A percentile compares a stretch with the other conserved stretches of the same genome.
Evolutionary conservation across 2,888 invertebrate species (phyloP).

Genomic region (Gari tellinella): DNA sequence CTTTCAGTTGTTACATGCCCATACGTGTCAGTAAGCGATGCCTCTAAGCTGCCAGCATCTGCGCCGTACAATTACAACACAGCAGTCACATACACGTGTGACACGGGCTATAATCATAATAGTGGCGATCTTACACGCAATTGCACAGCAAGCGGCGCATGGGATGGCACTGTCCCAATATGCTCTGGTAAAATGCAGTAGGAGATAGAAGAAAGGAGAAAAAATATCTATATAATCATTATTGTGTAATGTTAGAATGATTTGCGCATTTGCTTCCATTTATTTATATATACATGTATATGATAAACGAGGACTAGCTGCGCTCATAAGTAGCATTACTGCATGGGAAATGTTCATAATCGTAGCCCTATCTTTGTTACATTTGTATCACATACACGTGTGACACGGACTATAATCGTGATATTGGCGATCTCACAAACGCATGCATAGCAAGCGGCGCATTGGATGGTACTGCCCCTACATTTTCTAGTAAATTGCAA

Average conservation of each 20-base stretch:
- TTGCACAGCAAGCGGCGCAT: slow-evolving; percentile 28
- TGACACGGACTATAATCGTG: slow-evolving; percentile 31
- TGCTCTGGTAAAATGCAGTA: slow-evolving; percentile 47
- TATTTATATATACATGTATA: no score
- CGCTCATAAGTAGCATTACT: no score
- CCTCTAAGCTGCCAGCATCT: slow-evolving; percentile 12
- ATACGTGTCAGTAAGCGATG: neutral
- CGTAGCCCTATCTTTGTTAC: no score
- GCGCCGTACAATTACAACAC: slow-evolving; percentile 26
- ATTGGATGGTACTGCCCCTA: slow-evolving; percentile 23
- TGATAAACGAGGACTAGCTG: no score
- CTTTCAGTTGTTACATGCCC: slow-evolving; percentile 30
- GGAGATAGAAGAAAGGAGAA: no score
- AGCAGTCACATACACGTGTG: slow-evolving; percentile 36
- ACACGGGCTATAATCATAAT: slow-evolving; percentile 32
- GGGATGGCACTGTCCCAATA: slow-evolving; percentile 20
- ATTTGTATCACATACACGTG: slow-evolving; percentile 37
- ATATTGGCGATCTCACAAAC: slow-evolving; percentile 22
- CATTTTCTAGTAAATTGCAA: slow-evolving; percentile 43
- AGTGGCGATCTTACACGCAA: slow-evolving; percentile 24
- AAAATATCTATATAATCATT: no score
- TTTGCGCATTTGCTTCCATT: no score
- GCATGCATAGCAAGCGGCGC: slow-evolving; percentile 25
- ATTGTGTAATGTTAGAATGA: no score
- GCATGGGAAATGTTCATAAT: no score